These are phyloP conservation scores for Teleogryllus occipitalis DNA, from an alignment of 1,140 invertebrate species.

Conservation along the genomic window DNA sequence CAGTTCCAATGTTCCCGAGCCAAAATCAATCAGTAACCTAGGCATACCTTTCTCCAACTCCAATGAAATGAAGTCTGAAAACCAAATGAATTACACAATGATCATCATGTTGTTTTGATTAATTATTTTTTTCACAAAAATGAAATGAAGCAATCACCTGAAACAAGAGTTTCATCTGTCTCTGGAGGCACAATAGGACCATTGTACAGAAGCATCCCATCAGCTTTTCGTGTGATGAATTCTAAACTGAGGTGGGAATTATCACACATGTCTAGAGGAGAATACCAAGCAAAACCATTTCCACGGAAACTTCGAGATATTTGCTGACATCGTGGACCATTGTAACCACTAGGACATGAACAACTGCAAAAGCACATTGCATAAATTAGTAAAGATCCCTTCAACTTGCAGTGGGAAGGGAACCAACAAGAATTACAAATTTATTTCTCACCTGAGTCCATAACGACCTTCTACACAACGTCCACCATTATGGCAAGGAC, in stretches of 20 bases:
- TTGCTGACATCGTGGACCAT: constrained; percentile 92
- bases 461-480: constrained; percentile 82
- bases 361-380: constrained; percentile 46
- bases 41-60: constrained; percentile 88
- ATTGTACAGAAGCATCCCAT: constrained; percentile 92
- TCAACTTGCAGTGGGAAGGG: no score
- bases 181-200: constrained; percentile 90
- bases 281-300: constrained; percentile 93
- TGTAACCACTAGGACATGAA: constrained; percentile 82
- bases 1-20: constrained; percentile 84
- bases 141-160: constrained; percentile 39
- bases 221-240: constrained; percentile 82
- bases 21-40: constrained; percentile 85
- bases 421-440: neutral
- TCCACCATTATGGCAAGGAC: constrained; percentile 90
- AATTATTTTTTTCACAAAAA: neutral
- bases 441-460: constrained; percentile 56
- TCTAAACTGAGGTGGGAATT: constrained; percentile 89
- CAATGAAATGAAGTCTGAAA: constrained; percentile 80
- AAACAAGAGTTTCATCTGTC: constrained; percentile 76
- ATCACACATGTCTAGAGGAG: constrained; percentile 91
- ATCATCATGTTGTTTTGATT: neutral
- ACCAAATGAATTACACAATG: neutral
- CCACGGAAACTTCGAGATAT: constrained; percentile 86
- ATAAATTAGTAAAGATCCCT: no score